Evolutionary conservation across 2,888 invertebrate species (phyloP), one percentile per base, ranked within the genome.

Genomic region (Amorpha juglandis): DNA sequence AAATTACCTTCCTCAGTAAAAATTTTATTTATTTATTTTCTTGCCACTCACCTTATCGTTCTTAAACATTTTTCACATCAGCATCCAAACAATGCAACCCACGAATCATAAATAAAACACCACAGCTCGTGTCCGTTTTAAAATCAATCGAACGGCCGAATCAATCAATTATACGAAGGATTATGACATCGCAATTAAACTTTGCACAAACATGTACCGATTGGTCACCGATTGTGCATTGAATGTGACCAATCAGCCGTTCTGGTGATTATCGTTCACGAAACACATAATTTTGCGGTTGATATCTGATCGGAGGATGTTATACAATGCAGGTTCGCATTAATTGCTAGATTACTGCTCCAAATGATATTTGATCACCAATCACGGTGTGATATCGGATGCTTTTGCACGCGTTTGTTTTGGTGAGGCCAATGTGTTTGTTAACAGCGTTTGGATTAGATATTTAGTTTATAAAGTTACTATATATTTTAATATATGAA

Each of bases 221-320:
- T 76, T 73, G 73, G 74, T 73, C 71, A 70, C 63, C 68, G 72
- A 75, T 80, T 74, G 74, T 70, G 68, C 72, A 78, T 78, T 77
- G 78, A 81, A 76, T 83, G 79, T 81, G 80, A 80, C 77, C 82
- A 85, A 83, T 86, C 82, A 82, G 74, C 81, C 80, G 73, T 76
- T 68, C 68, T 71, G 68, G 79, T 81, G 83, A 88, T 87, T 86
- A 82, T 83, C 81, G 82, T 83, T 82, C 78, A 82, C 78, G 77
- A 78, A 80, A 82, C 81, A 82, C 84, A 87, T 86, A 82, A 86
- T 87, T 85, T 81, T 79, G 87, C 73, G 87, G 89, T 80, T 79
- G 80, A 84, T 80, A 81, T 81, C 79, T 72, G 70, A 74, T 72
- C 72, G 74, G 74, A 72, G 42, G 16, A 62, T 33, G 67, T 63